A percentile compares a stretch with the other conserved stretches of the same genome.
These are phyloP conservation scores for Onthophagus taurus DNA, from an alignment of 1,140 invertebrate genomes.

Conservation along the genomic window DNA sequence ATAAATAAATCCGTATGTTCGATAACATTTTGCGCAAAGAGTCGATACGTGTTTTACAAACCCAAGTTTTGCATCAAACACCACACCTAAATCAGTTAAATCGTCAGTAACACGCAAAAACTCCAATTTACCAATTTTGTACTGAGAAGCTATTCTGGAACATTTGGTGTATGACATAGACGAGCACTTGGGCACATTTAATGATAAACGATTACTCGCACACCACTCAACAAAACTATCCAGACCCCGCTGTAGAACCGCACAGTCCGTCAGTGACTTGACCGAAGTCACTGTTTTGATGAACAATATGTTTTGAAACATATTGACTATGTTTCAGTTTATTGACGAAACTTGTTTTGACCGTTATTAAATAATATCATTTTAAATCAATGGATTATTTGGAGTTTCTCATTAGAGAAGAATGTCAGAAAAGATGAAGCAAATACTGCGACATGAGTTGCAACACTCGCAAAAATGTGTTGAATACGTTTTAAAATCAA, in stretches of 20 bases:
- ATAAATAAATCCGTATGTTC: background rate
- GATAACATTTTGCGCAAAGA: background rate
- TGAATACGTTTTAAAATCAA: too few species aligned
- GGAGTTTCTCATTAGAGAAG: too few species aligned
- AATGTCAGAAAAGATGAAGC: too few species aligned
- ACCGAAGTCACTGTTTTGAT: background rate
- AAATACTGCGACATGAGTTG: too few species aligned
- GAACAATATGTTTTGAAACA: too few species aligned
- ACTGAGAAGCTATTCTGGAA: background rate
- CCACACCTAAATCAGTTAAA: background rate
- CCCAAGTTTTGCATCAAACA: background rate
- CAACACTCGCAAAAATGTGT: too few species aligned
- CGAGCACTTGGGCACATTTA: constrained; percentile 3
- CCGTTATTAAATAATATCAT: too few species aligned
- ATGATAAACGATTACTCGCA: background rate
- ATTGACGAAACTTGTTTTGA: too few species aligned
- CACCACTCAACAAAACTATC: constrained; percentile 7
- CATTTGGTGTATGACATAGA: background rate
- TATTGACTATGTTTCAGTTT: too few species aligned
- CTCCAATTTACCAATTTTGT: background rate
- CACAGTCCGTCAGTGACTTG: background rate
- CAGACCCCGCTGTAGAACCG: background rate
- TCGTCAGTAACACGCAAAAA: background rate
- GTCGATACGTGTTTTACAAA: background rate
- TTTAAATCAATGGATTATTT: too few species aligned